Conservation (phyloP, 2,888 invertebrate species). For the Thymelicus lineola region DNA sequence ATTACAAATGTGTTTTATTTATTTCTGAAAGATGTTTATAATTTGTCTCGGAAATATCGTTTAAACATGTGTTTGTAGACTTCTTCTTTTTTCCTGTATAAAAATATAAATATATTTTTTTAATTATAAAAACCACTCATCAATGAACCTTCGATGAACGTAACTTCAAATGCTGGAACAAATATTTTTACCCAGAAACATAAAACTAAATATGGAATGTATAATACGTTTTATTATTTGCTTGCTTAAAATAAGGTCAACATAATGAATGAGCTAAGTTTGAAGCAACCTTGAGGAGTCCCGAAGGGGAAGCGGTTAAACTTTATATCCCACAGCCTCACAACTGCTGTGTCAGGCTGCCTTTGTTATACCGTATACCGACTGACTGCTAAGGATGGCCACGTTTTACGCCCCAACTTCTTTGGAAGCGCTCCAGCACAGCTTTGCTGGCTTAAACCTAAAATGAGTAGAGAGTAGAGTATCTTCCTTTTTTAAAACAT, state of each 20-base stretch:
- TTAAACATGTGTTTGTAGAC: too few species aligned
- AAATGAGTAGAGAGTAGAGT: constrained; percentile 26
- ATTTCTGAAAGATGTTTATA: too few species aligned
- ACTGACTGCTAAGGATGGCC: constrained; percentile 61
- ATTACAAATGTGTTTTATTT: too few species aligned
- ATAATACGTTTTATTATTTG: neutral
- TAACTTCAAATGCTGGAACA: too few species aligned
- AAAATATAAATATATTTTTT: too few species aligned
- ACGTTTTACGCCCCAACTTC: constrained; percentile 65
- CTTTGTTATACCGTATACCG: constrained; percentile 51
- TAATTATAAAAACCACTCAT: too few species aligned
- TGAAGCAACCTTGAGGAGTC: constrained; percentile 7
- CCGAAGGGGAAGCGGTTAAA: constrained; percentile 12
- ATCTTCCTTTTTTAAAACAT: constrained; percentile 28
- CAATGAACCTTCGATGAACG: too few species aligned
- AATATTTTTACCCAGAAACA: too few species aligned
- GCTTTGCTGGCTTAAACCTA: constrained; percentile 8
- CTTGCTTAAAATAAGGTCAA: neutral
- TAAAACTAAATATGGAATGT: too few species aligned
- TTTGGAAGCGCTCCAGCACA: constrained; percentile 71
- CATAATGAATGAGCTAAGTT: neutral
- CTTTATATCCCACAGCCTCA: constrained; percentile 18
- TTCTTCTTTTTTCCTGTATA: too few species aligned
- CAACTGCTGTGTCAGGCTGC: constrained; percentile 39
- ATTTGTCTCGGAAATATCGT: too few species aligned